Percentiles rank a stretch among this genome's conserved stretches.
Evolutionary conservation across 2,113 vertebrate genomes (phyloP).

Genomic region (Engystomops pustulosus): DNA sequence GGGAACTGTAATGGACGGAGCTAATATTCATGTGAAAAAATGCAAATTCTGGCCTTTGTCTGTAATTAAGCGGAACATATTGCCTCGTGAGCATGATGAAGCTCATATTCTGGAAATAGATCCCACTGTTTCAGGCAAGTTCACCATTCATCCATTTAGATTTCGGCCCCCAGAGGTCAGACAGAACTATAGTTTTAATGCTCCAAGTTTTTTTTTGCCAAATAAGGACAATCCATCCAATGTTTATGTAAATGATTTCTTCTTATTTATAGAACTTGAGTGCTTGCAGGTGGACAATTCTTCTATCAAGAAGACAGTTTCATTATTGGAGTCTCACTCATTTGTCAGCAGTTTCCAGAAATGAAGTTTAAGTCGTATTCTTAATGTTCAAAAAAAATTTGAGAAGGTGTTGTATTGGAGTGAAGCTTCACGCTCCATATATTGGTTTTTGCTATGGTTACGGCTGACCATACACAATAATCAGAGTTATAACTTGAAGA

Average conservation of each 20-base stretch:
- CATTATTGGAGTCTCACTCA: not conserved
- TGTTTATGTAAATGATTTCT: slow-evolving; percentile 23
- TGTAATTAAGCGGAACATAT: slow-evolving; percentile 40
- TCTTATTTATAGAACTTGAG: slow-evolving; percentile 21
- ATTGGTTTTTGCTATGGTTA: not conserved
- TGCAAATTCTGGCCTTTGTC: slow-evolving; percentile 34
- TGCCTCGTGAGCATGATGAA: slow-evolving; percentile 10
- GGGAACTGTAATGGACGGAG: slow-evolving; percentile 25
- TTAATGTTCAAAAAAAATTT: not conserved
- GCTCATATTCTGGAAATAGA: slow-evolving; percentile 3
- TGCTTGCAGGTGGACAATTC: slow-evolving; percentile 20
- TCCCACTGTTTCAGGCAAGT: not conserved
- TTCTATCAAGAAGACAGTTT: not conserved
- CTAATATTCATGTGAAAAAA: slow-evolving; percentile 20
- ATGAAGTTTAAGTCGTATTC: not conserved
- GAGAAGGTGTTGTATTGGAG: not conserved
- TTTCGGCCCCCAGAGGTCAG: slow-evolving; percentile 11
- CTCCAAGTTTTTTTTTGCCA: slow-evolving; percentile 30
- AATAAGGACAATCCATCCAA: slow-evolving; percentile 3
- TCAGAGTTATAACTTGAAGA: too few species aligned
- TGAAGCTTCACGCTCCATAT: not conserved
- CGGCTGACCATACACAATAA: too few species aligned
- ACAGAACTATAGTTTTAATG: not conserved
- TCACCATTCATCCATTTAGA: slow-evolving; percentile 29
- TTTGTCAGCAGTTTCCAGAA: not conserved